A percentile compares a stretch with the other conserved stretches of the same genome.
Conservation (phyloP, 2,113 vertebrate species). For the Turdus rufiventris region DNA sequence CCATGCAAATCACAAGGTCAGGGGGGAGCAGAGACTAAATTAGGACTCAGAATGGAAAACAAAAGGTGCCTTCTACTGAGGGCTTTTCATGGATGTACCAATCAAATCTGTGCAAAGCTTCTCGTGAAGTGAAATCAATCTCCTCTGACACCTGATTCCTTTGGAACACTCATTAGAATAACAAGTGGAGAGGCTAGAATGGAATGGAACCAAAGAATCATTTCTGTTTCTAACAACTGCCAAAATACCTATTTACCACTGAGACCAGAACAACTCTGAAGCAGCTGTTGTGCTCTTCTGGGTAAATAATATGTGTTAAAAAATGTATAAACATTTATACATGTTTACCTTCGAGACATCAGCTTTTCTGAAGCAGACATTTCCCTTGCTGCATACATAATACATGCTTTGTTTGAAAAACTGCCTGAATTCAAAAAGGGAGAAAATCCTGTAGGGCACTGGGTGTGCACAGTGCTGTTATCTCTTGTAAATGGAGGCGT, state of each 20-base stretch:
- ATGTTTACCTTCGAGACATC: slow-evolving; percentile 42
- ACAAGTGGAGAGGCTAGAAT: not conserved
- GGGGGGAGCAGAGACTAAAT: not conserved
- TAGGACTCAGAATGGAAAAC: not conserved
- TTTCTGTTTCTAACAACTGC: slow-evolving; percentile 46
- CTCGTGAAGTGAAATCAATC: not conserved
- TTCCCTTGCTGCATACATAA: slow-evolving; percentile 54
- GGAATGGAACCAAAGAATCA: slow-evolving; percentile 37
- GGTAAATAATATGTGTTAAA: slow-evolving; percentile 67
- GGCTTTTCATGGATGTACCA: not conserved
- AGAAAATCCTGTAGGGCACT: not conserved
- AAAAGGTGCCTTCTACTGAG: not conserved
- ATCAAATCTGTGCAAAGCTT: not conserved
- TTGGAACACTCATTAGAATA: slow-evolving; percentile 20
- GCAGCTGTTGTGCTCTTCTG: slow-evolving; percentile 66
- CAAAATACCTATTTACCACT: slow-evolving; percentile 57
- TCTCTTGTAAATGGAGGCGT: not conserved
- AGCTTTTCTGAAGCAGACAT: slow-evolving; percentile 47
- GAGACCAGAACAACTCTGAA: slow-evolving; percentile 59
- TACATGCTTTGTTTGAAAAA: slow-evolving; percentile 48
- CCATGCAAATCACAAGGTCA: not conserved
- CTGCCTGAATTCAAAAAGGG: slow-evolving; percentile 15
- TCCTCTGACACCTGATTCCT: not conserved
- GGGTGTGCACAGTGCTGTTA: not conserved
- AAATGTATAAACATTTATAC: slow-evolving; percentile 71